These are phyloP conservation scores for Adelphocoris suturalis DNA, from an alignment of 2,888 invertebrate species.

Conservation along the genomic window DNA sequence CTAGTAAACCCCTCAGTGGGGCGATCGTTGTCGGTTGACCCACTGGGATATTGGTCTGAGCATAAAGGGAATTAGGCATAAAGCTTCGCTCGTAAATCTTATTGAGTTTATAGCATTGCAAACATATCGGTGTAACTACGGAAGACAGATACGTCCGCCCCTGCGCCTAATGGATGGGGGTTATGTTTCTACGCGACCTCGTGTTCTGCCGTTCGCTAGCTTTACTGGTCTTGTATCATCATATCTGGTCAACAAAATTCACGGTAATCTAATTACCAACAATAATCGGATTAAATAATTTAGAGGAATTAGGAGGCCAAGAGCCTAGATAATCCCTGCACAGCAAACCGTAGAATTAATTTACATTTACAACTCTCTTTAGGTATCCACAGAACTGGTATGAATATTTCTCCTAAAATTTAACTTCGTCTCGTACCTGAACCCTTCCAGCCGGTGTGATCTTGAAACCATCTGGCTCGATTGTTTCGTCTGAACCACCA, in stretches of 20 bases:
- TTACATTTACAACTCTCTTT: too few relatives aligned
- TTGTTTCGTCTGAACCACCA: too few relatives aligned
- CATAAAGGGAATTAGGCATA: constrained; percentile 58
- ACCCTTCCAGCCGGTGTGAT: too few relatives aligned
- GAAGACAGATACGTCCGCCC: constrained; percentile 37
- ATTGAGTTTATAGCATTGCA: constrained; percentile 51
- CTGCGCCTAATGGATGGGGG: constrained; percentile 40
- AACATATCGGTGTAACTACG: constrained; percentile 56
- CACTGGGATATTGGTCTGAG: constrained; percentile 21
- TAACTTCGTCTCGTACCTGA: neutral
- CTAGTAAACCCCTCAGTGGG: neutral
- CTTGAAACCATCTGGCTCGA: too few relatives aligned
- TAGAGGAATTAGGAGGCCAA: too few relatives aligned
- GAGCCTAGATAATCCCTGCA: too few relatives aligned
- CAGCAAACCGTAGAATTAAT: too few relatives aligned
- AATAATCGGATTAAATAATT: too few relatives aligned
- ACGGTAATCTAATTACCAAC: too few relatives aligned
- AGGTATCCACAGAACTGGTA: too few relatives aligned
- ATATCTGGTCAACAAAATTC: too few relatives aligned
- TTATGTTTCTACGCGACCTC: constrained; percentile 14
- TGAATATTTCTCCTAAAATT: too few relatives aligned
- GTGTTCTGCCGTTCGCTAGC: neutral
- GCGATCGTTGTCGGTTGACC: constrained; percentile 58
- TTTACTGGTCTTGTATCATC: neutral
- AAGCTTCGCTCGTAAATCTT: constrained; percentile 56